Conservation (phyloP, 2,797 vertebrate genomes). For the Amazona ochrocephala region DNA sequence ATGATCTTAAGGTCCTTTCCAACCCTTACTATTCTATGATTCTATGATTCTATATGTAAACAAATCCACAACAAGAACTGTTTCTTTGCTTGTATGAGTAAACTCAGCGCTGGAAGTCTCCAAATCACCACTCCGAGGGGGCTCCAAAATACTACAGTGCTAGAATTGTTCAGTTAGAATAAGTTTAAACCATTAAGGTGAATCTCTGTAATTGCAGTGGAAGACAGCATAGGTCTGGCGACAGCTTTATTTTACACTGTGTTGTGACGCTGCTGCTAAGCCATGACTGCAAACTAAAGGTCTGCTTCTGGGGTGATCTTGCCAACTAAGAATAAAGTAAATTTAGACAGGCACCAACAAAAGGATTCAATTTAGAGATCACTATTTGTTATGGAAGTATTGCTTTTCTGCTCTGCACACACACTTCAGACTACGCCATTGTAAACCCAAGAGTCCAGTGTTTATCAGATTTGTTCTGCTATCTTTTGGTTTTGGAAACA, state of each 20-base stretch:
- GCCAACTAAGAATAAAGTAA: neutral
- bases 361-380: neutral
- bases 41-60: neutral
- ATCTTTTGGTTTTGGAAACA: neutral
- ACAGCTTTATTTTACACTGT: neutral
- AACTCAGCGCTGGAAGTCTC: neutral
- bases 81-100: neutral
- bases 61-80: neutral
- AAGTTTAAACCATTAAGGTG: neutral
- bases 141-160: neutral
- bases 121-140: neutral
- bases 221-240: neutral
- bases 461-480: neutral
- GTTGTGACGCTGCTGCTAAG: neutral
- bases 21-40: too few relatives aligned
- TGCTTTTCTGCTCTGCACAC: accelerated
- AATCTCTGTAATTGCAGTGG: neutral
- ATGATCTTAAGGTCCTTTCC: too few relatives aligned
- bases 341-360: conserved; percentile 17
- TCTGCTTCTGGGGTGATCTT: neutral
- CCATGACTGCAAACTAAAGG: neutral
- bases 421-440: neutral
- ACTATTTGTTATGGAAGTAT: neutral
- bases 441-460: neutral
- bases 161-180: neutral